These are phyloP conservation scores for Malurus splendens DNA, from an alignment of 2,797 vertebrate genomes.

Conservation along the genomic window DNA sequence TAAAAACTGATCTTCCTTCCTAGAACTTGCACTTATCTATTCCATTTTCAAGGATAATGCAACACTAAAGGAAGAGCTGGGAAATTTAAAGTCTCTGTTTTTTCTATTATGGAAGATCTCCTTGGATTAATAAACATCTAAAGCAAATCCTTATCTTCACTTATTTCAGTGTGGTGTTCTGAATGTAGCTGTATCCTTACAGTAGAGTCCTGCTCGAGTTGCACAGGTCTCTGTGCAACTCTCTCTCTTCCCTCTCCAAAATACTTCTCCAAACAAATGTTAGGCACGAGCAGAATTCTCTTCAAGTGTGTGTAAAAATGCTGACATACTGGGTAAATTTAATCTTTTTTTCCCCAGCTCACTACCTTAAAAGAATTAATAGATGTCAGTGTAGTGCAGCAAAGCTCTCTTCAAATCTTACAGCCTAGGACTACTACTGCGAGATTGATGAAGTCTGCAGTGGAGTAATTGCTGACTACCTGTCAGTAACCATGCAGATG, in stretches of 20 bases:
- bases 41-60: slow-evolving; percentile 29
- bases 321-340: neutral
- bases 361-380: neutral
- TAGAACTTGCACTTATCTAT: slow-evolving; percentile 19
- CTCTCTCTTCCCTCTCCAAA: neutral
- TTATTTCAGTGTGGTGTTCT: slow-evolving; percentile 54
- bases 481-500: neutral
- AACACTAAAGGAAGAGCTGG: slow-evolving; percentile 31
- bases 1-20: slow-evolving; percentile 22
- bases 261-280: neutral
- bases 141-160: slow-evolving; percentile 41
- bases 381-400: neutral
- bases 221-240: too few relatives aligned
- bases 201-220: neutral
- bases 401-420: neutral
- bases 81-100: slow-evolving; percentile 31
- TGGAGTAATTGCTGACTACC: neutral
- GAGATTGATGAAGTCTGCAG: neutral
- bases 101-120: slow-evolving; percentile 59
- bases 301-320: neutral
- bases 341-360: neutral
- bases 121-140: slow-evolving; percentile 62
- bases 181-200: neutral
- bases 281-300: neutral
- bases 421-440: neutral